phyloP scores from a whole-genome alignment of 2,797 vertebrate species.

The Carcharodon carcharias region DNA sequence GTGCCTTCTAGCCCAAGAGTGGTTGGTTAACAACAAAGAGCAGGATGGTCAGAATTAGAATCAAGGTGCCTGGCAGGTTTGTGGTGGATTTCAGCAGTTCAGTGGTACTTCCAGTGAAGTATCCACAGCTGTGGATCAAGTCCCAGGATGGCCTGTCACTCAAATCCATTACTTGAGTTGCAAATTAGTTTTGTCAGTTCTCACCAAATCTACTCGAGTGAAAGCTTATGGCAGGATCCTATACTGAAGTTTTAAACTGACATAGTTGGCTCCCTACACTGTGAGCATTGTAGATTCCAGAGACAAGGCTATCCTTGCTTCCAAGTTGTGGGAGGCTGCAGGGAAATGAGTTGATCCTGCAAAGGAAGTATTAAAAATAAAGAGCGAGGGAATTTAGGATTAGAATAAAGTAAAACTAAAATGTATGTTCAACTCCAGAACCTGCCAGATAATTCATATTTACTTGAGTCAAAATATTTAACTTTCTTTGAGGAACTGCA shows the following conservation, averaged over 20 bases:
- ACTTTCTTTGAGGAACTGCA: conserved; percentile 30
- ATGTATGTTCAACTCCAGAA: background rate
- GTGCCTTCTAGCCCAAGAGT: background rate
- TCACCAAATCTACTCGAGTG: background rate
- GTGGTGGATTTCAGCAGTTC: background rate
- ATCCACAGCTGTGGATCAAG: background rate
- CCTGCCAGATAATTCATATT: conserved; percentile 23
- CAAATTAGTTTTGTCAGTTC: background rate
- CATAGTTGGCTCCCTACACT: conserved; percentile 12
- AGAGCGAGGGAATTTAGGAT: background rate
- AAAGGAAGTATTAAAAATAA: background rate
- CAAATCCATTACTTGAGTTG: background rate
- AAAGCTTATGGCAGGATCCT: background rate
- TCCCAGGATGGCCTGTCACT: background rate
- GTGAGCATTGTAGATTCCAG: background rate
- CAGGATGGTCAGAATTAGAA: background rate
- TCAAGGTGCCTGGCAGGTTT: background rate
- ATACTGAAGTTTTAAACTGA: background rate
- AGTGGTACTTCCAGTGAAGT: background rate
- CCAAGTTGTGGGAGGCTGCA: background rate
- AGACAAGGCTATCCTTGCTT: conserved; percentile 6
- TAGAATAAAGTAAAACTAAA: conserved; percentile 25
- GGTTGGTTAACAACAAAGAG: background rate
- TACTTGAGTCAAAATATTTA: background rate
- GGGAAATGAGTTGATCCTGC: background rate